Percentiles rank a stretch among this genome's conserved stretches.
Evolutionary conservation across 2,797 vertebrate species (phyloP).

Genomic region (Australoheros facetus): DNA sequence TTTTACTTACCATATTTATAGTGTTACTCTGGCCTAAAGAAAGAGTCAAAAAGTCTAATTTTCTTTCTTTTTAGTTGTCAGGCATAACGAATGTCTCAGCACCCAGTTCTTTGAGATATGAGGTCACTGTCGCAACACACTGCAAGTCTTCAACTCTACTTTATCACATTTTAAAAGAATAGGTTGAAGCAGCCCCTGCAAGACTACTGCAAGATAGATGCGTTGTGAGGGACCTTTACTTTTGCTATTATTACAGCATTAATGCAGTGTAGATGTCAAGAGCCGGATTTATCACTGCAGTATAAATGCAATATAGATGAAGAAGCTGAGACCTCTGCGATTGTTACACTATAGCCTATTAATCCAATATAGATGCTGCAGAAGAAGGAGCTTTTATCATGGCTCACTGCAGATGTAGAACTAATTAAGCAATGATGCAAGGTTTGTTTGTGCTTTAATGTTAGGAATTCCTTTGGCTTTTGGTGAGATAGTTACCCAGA

Average conservation of each 20-base stretch:
- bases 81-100: constrained; percentile 42
- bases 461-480: constrained; percentile 2
- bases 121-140: constrained; percentile 60
- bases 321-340: constrained; percentile 10
- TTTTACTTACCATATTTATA: constrained; percentile 38
- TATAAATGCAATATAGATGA: constrained; percentile 46
- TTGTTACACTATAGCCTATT: constrained; percentile 21
- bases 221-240: constrained; percentile 41
- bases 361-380: constrained; percentile 47
- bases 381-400: constrained; percentile 21
- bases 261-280: constrained; percentile 31
- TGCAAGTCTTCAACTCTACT: constrained; percentile 46
- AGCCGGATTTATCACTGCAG: constrained; percentile 23
- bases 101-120: constrained; percentile 49
- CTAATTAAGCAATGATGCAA: constrained; percentile 43
- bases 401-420: not conserved
- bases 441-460: constrained; percentile 23
- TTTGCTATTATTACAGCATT: constrained; percentile 49
- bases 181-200: constrained; percentile 19
- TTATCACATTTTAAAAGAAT: constrained; percentile 49
- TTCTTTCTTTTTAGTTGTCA: constrained; percentile 40
- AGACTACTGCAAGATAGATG: constrained; percentile 47
- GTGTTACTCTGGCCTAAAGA: constrained; percentile 39
- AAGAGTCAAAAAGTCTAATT: constrained; percentile 43
- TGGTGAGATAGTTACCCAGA: not conserved